Base-by-base conservation (phyloP, 2,797 vertebrate genomes). In the Notoglanidium macrostoma region DNA sequence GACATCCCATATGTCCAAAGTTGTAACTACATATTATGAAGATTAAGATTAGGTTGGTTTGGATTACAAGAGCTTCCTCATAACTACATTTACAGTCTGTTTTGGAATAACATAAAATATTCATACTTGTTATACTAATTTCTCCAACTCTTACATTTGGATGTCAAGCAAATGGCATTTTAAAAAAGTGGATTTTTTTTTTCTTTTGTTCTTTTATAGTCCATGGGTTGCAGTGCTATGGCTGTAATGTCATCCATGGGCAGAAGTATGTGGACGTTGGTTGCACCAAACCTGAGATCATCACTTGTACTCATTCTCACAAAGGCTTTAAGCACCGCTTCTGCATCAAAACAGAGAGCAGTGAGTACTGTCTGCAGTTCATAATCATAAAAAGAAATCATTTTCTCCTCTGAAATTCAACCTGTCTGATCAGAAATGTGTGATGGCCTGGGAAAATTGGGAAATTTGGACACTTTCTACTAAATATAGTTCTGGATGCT, bases 231-330 rank as follows among this genome's bases (percentile, higher is more conserved):
- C 97, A 96, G 95, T 98, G 97, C 87, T 98, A 97, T 72, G 96
- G 96, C 95, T 98, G 97, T 93, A 98, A 98, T 90, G 96, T 98
- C 87, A 93, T 98, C 78, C 95, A 96, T 35, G 97, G 96, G 67
- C 94, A 96, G 93, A 94, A 94, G 87, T 97, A 96, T 8, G 96
- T 98, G 92, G 97, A 97, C 80, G 95, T 95, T 88, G 97, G 97
- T 68, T 98, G 97, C 92, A 95, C 96, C 76, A 96, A 95, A 85
- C 97, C 97, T 0, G 97, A 98, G 92, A 96, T 97, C 92, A 96
- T 98, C 94, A 97, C 97, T 92, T 98, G 97, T 92, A 92, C 96
- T 89, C 96, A 95, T 92, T 96, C 95, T 78, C 96, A 96, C 93
- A 96, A 95, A 85, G 96, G 96, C 90, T 96, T 96, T 93, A 96